Evolutionary conservation across 92 coral and sea anemone species (phyloP), one percentile per base, ranked within the genome.

Genomic region (Paragorgia papillata): DNA sequence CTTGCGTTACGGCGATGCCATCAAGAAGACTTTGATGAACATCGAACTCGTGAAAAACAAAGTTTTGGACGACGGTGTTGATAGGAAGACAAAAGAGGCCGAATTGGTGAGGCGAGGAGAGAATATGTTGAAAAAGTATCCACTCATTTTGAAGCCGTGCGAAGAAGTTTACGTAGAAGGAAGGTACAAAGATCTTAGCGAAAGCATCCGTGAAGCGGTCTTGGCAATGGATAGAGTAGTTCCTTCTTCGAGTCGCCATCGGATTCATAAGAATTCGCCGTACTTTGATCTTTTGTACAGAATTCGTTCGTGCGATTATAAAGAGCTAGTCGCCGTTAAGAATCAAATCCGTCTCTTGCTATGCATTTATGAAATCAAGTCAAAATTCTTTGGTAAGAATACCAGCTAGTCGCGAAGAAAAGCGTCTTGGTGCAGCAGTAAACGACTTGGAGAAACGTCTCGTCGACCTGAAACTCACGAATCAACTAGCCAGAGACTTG

Each of bases 1-100:
- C 75, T 79, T 79, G 69, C 92, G 97, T 26, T 92, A 92, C 66
- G 96, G 87, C 9, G 83, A 92, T 71, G 63, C 90, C 7, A 89
- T 92, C 50, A 92, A 88, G 73, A 80, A 54, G 58, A 76, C 71
- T 71, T 81, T 90, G 33, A 74, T 69, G n/a, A 91, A 89, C 62
- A 84, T 89, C 27, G 90, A 87, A 25, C 19, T 34, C 40, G 91
- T 92, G 22, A 89, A 89, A 22, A 56, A 77, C 56, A 79, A 75
- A 73, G 54, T 91, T 9, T 58, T 76, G 56, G 17, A 81, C 27
- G 88, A 89, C 25, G 92, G 87, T 44, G 30, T 57, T 15, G 49
- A 64, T 12, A 61, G 79, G 67, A 75, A 75, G 67, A 9, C 20
- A 5, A 62, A 39, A 21, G 73, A 8, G 44, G 30, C 13, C 3